phyloP scores from a whole-genome alignment of 2,113 vertebrate species.

The Macquaria ambigua region DNA sequence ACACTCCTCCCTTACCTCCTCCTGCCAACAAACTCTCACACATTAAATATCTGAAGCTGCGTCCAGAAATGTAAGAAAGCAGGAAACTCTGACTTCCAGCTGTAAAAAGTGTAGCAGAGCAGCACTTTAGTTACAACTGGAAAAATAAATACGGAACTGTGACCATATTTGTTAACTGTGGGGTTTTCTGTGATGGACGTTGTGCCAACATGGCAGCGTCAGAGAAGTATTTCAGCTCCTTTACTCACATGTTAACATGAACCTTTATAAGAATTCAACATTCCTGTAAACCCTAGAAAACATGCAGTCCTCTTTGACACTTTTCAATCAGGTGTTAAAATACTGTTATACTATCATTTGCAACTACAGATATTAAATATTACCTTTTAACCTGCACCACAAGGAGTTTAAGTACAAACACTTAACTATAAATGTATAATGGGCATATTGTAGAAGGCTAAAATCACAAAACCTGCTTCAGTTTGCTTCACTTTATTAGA shows the following conservation, averaged over 20 bases:
- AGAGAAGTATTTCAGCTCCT: not conserved
- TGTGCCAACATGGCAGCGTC: not conserved
- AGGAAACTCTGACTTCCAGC: conserved; percentile 62
- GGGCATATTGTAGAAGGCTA: too few relatives aligned
- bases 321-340: not conserved
- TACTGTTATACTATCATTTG: not conserved
- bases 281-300: not conserved
- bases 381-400: too few relatives aligned
- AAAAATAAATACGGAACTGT: conserved; percentile 38
- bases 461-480: too few relatives aligned
- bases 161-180: not conserved
- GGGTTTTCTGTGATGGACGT: conserved; percentile 1
- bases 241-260: conserved; percentile 2
- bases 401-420: too few relatives aligned
- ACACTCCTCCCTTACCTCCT: conserved; percentile 30
- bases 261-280: conserved; percentile 2
- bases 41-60: conserved; percentile 1
- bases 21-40: conserved; percentile 27
- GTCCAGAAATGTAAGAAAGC: conserved; percentile 24
- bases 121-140: conserved; percentile 32
- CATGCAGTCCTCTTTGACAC: not conserved
- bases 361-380: too few relatives aligned
- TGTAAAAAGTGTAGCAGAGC: conserved; percentile 32
- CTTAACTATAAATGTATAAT: too few relatives aligned
- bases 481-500: too few relatives aligned